Conservation (phyloP, 2,888 invertebrate genomes). For the Drosophila diplacantha region DNA sequence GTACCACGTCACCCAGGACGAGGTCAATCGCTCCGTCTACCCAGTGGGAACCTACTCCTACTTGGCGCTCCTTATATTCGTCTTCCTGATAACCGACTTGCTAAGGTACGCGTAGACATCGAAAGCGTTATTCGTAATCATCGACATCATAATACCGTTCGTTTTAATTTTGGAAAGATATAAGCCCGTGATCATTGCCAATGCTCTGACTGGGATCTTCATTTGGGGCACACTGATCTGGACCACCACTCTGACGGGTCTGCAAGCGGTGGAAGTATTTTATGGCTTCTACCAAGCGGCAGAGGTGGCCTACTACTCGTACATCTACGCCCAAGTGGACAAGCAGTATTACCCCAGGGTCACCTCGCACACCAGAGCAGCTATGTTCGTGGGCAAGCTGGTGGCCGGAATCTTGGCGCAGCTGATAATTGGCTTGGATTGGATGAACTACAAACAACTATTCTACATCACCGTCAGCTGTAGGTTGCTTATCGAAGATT, state of each 20-base stretch:
- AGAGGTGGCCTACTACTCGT: slow-evolving; percentile 95
- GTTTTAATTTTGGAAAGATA: slow-evolving; percentile 79
- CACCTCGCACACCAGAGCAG: slow-evolving; percentile 85
- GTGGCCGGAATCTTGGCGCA: slow-evolving; percentile 83
- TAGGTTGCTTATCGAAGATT: slow-evolving; percentile 64
- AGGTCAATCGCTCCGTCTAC: slow-evolving; percentile 82
- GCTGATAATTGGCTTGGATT: slow-evolving; percentile 80
- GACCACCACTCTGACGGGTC: slow-evolving; percentile 83
- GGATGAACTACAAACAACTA: slow-evolving; percentile 82
- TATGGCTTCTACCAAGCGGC: slow-evolving; percentile 92
- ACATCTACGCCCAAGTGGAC: slow-evolving; percentile 92
- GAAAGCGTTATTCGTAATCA: not conserved
- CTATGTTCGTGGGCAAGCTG: slow-evolving; percentile 83
- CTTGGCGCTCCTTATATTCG: slow-evolving; percentile 84
- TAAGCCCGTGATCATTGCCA: slow-evolving; percentile 91
- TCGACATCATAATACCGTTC: not conserved
- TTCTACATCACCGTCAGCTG: slow-evolving; percentile 83
- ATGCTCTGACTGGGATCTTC: slow-evolving; percentile 84
- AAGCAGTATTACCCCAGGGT: slow-evolving; percentile 84
- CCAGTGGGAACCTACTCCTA: slow-evolving; percentile 92
- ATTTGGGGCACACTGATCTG: slow-evolving; percentile 88
- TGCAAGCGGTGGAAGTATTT: slow-evolving; percentile 84
- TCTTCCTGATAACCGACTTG: slow-evolving; percentile 91
- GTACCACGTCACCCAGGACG: slow-evolving; percentile 84
- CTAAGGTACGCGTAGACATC: slow-evolving; percentile 73